Conservation (phyloP, 2,797 vertebrate genomes). For the Novumbra hubbsi region DNA sequence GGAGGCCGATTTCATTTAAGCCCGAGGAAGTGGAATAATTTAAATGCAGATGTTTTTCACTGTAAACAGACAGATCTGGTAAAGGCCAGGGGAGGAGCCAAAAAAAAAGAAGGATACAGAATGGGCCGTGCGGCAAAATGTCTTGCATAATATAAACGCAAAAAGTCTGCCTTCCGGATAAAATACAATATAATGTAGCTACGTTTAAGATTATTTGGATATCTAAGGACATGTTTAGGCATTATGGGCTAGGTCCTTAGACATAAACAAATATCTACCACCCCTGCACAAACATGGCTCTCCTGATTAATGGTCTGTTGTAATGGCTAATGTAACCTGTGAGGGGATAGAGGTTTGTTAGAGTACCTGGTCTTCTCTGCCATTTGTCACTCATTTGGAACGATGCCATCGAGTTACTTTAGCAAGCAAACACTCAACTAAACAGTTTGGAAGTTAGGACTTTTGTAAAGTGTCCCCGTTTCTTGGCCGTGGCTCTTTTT, state of each 20-base stretch:
- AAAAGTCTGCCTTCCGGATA: slow-evolving; percentile 2
- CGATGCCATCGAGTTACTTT: slow-evolving; percentile 30
- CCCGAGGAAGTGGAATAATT: slow-evolving; percentile 81
- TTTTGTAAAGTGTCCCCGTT: background rate
- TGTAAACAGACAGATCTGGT: slow-evolving; percentile 71
- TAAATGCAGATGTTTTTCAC: slow-evolving; percentile 84
- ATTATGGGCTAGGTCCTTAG: slow-evolving; percentile 68
- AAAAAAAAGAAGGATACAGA: slow-evolving; percentile 32
- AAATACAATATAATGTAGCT: slow-evolving; percentile 36
- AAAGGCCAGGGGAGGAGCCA: slow-evolving; percentile 48
- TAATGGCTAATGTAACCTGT: slow-evolving; percentile 55
- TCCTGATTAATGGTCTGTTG: slow-evolving; percentile 71
- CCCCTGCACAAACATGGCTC: slow-evolving; percentile 64
- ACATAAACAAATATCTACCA: slow-evolving; percentile 56
- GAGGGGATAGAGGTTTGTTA: slow-evolving; percentile 53
- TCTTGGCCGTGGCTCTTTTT: background rate
- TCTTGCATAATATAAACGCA: background rate
- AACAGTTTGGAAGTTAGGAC: background rate
- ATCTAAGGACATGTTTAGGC: slow-evolving; percentile 57
- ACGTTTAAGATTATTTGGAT: slow-evolving; percentile 57
- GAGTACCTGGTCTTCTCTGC: slow-evolving; percentile 64
- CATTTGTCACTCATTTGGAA: slow-evolving; percentile 45
- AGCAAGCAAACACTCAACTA: background rate
- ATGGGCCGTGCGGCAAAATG: background rate
- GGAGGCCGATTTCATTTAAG: slow-evolving; percentile 77